These are phyloP conservation scores for Trachymyrmex cornetzi DNA, from an alignment of 1,140 invertebrate genomes.

Conservation along the genomic window DNA sequence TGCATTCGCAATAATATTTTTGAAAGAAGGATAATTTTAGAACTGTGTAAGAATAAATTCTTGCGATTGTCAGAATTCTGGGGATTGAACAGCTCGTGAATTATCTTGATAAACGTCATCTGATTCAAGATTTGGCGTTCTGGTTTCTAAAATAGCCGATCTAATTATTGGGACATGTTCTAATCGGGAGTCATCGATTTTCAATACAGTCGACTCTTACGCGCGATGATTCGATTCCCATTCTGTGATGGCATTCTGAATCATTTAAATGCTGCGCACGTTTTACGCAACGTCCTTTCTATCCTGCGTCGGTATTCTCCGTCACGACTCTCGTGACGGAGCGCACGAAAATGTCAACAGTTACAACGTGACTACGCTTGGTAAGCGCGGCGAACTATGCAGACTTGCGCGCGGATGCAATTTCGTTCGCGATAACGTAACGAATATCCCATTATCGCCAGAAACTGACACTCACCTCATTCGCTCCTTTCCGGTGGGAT, in stretches of 20 bases:
- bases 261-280: constrained; percentile 70
- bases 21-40: neutral
- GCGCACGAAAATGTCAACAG: constrained; percentile 73
- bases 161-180: neutral
- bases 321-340: constrained; percentile 63
- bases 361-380: constrained; percentile 70
- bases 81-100: neutral
- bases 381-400: constrained; percentile 43
- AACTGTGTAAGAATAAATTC: neutral
- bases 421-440: constrained; percentile 67
- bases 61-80: neutral
- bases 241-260: constrained; percentile 44
- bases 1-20: neutral
- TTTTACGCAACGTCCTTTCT: constrained; percentile 69
- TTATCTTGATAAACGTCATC: neutral
- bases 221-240: constrained; percentile 39
- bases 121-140: neutral
- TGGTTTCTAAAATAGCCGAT: neutral
- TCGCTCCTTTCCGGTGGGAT: neutral
- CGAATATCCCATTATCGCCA: constrained; percentile 51
- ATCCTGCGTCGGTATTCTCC: constrained; percentile 67
- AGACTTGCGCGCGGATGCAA: constrained; percentile 53
- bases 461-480: constrained; percentile 28
- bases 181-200: constrained; percentile 29
- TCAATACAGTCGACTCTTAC: neutral